These are phyloP conservation scores for Acanthurus tractus DNA, from an alignment of 2,797 vertebrate genomes.

Conservation along the genomic window DNA sequence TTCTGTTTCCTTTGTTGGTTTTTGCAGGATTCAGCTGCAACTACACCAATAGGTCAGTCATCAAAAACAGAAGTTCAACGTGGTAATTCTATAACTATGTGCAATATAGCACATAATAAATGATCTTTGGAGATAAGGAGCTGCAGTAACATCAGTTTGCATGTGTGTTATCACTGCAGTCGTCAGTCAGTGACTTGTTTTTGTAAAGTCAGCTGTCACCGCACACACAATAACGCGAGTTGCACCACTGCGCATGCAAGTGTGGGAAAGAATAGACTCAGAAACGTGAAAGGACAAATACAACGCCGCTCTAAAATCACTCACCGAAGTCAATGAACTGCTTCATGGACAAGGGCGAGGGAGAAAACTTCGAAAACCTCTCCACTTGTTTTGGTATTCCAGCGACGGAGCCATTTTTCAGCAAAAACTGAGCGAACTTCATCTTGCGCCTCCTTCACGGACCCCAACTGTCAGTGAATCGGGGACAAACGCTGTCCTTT, in stretches of 20 bases:
- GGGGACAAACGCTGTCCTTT: constrained; percentile 41
- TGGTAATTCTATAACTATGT: no score
- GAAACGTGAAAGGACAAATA: neutral
- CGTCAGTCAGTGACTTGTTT: neutral
- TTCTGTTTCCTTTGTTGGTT: neutral
- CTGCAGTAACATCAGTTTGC: neutral
- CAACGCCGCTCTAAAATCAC: constrained; percentile 41
- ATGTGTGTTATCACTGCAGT: neutral
- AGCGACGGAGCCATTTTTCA: constrained; percentile 81
- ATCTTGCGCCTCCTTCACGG: constrained; percentile 68
- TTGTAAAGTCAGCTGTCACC: constrained; percentile 12
- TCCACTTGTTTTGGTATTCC: constrained; percentile 91
- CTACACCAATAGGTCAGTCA: neutral
- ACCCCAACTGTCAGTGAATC: constrained; percentile 21
- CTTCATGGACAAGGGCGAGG: constrained; percentile 96
- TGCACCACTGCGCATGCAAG: constrained; percentile 20
- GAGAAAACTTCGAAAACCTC: constrained; percentile 93
- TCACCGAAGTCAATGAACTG: constrained; percentile 98
- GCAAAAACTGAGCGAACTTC: constrained; percentile 87
- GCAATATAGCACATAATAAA: neutral
- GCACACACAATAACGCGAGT: constrained; percentile 6
- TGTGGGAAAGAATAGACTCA: neutral
- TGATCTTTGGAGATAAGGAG: neutral
- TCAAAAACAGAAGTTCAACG: neutral
- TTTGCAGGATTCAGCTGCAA: neutral